A percentile compares a stretch with the other conserved stretches of the same genome.
phyloP scores from a whole-genome alignment of 2,888 invertebrate genomes.

The Aporophyla lueneburgensis region DNA sequence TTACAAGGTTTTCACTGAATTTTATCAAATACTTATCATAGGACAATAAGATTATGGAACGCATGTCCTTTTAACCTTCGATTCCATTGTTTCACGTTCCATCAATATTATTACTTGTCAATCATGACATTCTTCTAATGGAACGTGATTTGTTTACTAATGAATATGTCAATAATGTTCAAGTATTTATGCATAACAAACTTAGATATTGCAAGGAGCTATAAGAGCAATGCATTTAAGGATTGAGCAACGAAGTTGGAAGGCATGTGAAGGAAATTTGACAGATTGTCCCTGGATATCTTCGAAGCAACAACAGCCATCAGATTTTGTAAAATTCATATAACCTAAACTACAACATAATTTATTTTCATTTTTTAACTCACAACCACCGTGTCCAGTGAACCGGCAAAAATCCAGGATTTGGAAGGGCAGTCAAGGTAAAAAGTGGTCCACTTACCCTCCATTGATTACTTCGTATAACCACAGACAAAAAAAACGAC shows the following conservation, averaged over 20 bases:
- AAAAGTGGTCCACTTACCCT: conserved; percentile 60
- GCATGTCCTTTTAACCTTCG: conserved; percentile 27
- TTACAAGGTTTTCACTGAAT: background rate
- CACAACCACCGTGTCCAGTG: conserved; percentile 38
- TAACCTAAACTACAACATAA: background rate
- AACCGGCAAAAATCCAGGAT: conserved; percentile 56
- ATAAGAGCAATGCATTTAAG: background rate
- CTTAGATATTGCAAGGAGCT: background rate
- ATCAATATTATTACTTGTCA: conserved; percentile 20
- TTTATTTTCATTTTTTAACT: conserved; percentile 25
- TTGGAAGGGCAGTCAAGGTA: conserved; percentile 60
- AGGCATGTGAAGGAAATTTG: background rate
- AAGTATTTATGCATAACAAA: background rate
- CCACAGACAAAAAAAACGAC: conserved; percentile 51
- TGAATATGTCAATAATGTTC: background rate
- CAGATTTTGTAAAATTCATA: background rate
- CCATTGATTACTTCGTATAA: conserved; percentile 56
- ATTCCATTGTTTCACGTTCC: conserved; percentile 28
- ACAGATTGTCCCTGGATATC: background rate
- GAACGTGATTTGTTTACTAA: conserved; percentile 45
- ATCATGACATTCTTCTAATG: conserved; percentile 40
- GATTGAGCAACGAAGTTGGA: background rate
- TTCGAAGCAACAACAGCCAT: background rate
- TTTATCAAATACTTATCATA: background rate
- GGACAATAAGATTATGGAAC: background rate